Base-by-base conservation (phyloP, 2,113 vertebrate species). In the Ameiurus melas region DNA sequence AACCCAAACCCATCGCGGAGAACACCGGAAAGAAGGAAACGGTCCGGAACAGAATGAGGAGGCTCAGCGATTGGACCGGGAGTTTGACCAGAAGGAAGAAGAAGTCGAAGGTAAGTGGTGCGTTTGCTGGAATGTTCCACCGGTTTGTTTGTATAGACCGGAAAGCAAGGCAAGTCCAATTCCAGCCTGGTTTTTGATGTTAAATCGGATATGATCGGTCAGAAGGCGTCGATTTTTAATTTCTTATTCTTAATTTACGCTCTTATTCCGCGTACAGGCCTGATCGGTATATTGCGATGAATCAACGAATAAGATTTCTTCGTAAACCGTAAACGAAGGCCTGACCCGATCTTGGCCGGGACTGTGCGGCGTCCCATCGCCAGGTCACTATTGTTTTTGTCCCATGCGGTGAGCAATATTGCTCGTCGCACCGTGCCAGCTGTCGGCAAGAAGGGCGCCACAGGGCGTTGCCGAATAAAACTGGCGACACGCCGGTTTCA, bases 51-150 rank as follows among this genome's bases (percentile, higher is more conserved):
- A 94, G 97, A 53, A 98, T 99, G 92, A 94, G 97, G 5, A 96
- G 97, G 64, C 94, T 99, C 91, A 99, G 98, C 73, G 97, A 99
- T 94, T 99, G 98, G 98, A 99, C 98, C 0, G 98, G 98, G 60
- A 99, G 98, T 93, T 95, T 99, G 83, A 98, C 96, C 0, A 96
- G 97, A 78, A 99, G 97, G 94, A 99, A 98, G 57, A 96, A 96
- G 92, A 98, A 96, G 89, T 94, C 97, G 47, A 97, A 98, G 96
- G 98, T 99, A 90, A 89, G 93, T 1, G 86, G 43, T 27, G 8
- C 0, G 53, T 57, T 68, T 62, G 57, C 55, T n/a, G 13, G 51
- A 84, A 51, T 22, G 9, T 55, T 80, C 77, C 27, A n/a, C 47
- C 25, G n/a, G n/a, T 51, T 51, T 47, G 47, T 51, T 51, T 30